Percentiles rank a stretch among this genome's conserved stretches.
Conservation (phyloP, 2,797 vertebrate species). For the Xenentodon cancila region DNA sequence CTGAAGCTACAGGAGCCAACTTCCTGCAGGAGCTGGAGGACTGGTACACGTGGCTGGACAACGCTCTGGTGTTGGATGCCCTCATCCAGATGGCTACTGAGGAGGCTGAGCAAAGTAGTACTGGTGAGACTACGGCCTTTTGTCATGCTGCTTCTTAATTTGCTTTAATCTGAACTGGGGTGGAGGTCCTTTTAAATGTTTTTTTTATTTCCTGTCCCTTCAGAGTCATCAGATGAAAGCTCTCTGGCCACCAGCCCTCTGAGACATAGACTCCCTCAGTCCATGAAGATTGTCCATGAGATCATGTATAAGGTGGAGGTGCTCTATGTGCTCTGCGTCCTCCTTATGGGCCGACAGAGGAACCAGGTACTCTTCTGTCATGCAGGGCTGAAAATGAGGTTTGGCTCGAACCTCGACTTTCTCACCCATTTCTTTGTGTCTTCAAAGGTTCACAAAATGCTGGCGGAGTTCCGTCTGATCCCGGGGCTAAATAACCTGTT, state of each 20-base stretch:
- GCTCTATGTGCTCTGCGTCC: slow-evolving; percentile 95
- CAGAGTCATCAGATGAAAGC: slow-evolving; percentile 94
- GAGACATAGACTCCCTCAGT: slow-evolving; percentile 92
- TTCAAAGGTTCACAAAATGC: slow-evolving; percentile 95
- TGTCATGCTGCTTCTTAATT: background rate
- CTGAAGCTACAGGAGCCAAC: slow-evolving; percentile 91
- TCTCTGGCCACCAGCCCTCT: slow-evolving; percentile 90
- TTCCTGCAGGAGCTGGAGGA: slow-evolving; percentile 97
- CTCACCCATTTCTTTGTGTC: background rate
- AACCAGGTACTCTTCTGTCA: slow-evolving; percentile 87
- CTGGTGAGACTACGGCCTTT: slow-evolving; percentile 79
- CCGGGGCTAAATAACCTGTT: slow-evolving; percentile 99
- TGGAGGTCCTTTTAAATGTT: background rate
- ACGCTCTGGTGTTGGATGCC: slow-evolving; percentile 93
- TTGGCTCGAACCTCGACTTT: background rate
- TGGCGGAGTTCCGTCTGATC: slow-evolving; percentile 96
- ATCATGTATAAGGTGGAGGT: slow-evolving; percentile 99
- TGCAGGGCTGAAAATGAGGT: background rate
- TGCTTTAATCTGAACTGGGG: background rate
- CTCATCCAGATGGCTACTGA: slow-evolving; percentile 97
- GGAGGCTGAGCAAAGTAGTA: slow-evolving; percentile 93
- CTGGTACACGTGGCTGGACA: slow-evolving; percentile 99
- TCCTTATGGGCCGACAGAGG: slow-evolving; percentile 97
- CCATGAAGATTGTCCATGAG: slow-evolving; percentile 99
- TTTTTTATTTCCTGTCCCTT: slow-evolving; percentile 4